phyloP scores from a whole-genome alignment of 2,113 vertebrate genomes.

The Pollachius pollachius region DNA sequence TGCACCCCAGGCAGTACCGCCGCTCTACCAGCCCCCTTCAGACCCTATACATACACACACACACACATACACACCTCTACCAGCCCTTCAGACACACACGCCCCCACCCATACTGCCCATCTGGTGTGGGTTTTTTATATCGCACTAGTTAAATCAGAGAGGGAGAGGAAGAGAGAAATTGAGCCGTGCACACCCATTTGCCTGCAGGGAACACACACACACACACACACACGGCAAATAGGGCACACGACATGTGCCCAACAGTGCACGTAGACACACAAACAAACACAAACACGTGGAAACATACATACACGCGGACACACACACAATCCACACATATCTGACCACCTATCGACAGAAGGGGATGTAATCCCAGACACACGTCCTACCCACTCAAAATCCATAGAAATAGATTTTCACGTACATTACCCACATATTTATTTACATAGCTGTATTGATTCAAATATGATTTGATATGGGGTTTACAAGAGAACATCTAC shows the following conservation, averaged over 20 bases:
- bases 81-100: too few relatives aligned
- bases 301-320: conserved; percentile 8
- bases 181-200: conserved; percentile 43
- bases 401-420: too few relatives aligned
- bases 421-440: too few relatives aligned
- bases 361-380: conserved; percentile 1
- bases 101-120: conserved; percentile 50
- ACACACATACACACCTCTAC: background rate
- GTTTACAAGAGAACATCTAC: too few relatives aligned
- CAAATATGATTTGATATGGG: too few relatives aligned
- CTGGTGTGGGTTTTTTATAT: conserved; percentile 61
- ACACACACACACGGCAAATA: conserved; percentile 43
- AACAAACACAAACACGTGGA: conserved; percentile 18
- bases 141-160: conserved; percentile 50
- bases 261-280: conserved; percentile 10
- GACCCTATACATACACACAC: too few relatives aligned
- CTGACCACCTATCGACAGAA: conserved; percentile 41
- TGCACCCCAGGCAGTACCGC: conserved; percentile 28
- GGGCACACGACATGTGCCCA: conserved; percentile 5
- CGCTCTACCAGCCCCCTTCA: conserved; percentile 24
- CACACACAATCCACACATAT: conserved; percentile 25
- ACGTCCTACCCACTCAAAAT: too few relatives aligned
- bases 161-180: conserved; percentile 33
- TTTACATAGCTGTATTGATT: too few relatives aligned
- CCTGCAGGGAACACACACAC: conserved; percentile 54